phyloP scores from a whole-genome alignment of 2,888 invertebrate species.

The Geophilus truncorum region DNA sequence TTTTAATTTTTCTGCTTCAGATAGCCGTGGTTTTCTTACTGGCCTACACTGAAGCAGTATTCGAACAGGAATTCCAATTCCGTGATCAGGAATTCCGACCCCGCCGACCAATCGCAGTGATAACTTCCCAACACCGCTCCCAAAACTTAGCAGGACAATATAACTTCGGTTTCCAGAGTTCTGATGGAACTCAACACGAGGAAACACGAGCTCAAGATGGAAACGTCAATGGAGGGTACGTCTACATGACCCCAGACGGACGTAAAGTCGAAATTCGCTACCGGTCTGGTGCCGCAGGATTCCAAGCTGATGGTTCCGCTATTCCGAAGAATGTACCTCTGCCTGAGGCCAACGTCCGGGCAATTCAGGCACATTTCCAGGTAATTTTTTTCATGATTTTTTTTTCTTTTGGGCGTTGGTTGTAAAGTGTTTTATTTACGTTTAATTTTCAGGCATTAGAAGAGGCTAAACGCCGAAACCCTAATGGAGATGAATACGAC shows the following conservation, averaged over 20 bases:
- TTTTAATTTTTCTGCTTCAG: background rate
- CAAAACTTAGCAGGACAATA: constrained; percentile 28
- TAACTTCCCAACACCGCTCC: background rate
- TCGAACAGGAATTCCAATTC: background rate
- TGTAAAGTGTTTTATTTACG: background rate
- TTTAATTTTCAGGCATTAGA: constrained; percentile 20
- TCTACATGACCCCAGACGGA: constrained; percentile 30
- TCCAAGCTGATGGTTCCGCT: constrained; percentile 8
- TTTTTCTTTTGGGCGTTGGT: background rate
- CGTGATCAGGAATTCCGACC: background rate
- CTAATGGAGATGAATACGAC: constrained; percentile 27
- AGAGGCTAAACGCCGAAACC: constrained; percentile 25
- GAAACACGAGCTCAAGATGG: background rate
- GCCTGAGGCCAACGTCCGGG: constrained; percentile 30
- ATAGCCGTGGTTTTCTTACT: background rate
- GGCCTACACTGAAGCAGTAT: background rate
- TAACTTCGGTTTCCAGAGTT: constrained; percentile 29
- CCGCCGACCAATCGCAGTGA: background rate
- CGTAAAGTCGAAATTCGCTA: constrained; percentile 22
- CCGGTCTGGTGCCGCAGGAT: background rate
- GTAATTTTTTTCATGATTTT: background rate
- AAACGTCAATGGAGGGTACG: constrained; percentile 16
- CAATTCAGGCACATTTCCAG: constrained; percentile 28
- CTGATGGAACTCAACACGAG: constrained; percentile 7
- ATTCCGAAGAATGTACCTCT: constrained; percentile 29